Conservation (phyloP, 1,140 invertebrate species). For the Drosophila virilis region DNA sequence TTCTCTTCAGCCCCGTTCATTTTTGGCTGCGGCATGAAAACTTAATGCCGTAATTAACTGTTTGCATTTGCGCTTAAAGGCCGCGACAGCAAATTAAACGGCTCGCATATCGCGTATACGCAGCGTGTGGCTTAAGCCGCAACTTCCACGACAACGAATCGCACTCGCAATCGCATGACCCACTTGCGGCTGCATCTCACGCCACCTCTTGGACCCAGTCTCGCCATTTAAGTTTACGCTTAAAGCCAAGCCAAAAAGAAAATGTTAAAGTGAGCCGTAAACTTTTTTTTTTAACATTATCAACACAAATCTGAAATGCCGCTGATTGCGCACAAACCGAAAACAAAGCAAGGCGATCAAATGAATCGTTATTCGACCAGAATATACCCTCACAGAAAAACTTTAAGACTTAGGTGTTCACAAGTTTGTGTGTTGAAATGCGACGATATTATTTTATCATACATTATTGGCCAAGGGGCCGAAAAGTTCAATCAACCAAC, state of each 20-base stretch:
- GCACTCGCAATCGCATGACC: conserved; percentile 51
- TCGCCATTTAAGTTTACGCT: conserved; percentile 6
- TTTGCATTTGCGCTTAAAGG: conserved; percentile 73
- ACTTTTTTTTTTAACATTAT: conserved; percentile 51
- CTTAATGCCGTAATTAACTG: conserved; percentile 82
- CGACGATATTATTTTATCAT: no score
- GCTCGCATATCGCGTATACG: conserved; percentile 53
- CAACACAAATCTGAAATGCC: conserved; percentile 60
- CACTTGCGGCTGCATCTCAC: conserved; percentile 47
- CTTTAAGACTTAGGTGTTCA: no score
- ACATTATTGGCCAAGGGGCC: no score
- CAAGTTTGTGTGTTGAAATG: no score
- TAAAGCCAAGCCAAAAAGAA: not conserved
- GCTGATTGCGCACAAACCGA: conserved; percentile 11
- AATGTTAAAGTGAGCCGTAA: not conserved
- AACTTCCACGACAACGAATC: conserved; percentile 37
- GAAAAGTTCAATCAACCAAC: no score
- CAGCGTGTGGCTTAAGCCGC: conserved; percentile 35
- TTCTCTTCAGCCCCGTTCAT: conserved; percentile 11
- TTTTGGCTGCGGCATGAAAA: conserved; percentile 69
- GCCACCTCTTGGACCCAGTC: not conserved
- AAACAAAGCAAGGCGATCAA: conserved; percentile 13
- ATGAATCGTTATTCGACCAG: not conserved
- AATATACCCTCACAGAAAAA: not conserved
- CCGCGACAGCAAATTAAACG: conserved; percentile 43